These are phyloP conservation scores for Mustela erminea DNA, from an alignment of 2,797 vertebrate species.

Conservation along the genomic window DNA sequence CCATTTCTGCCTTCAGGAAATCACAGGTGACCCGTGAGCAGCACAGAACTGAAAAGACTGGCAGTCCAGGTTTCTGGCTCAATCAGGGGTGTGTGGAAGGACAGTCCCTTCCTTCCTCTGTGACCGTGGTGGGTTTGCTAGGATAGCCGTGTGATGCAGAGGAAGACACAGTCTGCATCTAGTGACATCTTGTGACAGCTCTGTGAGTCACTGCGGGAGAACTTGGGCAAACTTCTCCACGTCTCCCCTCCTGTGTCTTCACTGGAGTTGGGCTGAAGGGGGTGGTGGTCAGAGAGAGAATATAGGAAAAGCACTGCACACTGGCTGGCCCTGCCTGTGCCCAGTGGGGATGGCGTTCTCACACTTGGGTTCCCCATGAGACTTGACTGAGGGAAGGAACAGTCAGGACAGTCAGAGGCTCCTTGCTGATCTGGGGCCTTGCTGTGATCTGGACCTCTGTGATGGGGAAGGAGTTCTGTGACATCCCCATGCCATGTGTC, in stretches of 20 bases:
- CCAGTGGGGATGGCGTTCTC: not conserved
- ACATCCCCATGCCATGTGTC: not conserved
- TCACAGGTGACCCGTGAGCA: not conserved
- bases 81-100: not conserved
- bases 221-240: not conserved
- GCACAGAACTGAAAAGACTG: not conserved
- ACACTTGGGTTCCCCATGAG: not conserved
- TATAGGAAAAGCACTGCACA: no score
- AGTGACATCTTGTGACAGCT: not conserved
- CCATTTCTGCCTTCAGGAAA: not conserved
- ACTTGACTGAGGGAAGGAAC: not conserved
- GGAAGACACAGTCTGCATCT: not conserved
- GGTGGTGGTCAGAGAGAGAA: not conserved
- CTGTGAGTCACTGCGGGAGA: not conserved
- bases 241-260: not conserved
- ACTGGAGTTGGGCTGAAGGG: not conserved
- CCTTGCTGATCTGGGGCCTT: not conserved
- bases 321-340: not conserved
- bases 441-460: not conserved
- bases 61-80: not conserved
- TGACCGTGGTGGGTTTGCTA: no score
- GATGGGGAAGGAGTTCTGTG: not conserved
- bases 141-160: not conserved
- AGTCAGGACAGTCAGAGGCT: not conserved
- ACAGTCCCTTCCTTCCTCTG: not conserved